Percentiles rank a stretch among this genome's conserved stretches.
These are phyloP conservation scores for Egretta garzetta DNA, from an alignment of 2,113 vertebrate species.

Conservation along the genomic window DNA sequence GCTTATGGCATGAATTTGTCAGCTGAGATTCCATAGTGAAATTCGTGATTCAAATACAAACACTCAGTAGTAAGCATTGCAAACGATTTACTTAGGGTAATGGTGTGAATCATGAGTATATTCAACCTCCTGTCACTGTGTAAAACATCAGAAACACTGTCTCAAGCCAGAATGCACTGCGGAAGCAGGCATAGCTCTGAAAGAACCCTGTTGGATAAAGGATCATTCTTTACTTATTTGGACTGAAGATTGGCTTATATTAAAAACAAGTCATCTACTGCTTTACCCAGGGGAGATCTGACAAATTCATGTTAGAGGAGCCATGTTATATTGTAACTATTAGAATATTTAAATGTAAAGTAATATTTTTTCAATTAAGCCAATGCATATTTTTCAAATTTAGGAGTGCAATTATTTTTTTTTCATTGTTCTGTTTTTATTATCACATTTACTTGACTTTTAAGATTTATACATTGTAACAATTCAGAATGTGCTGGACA, in stretches of 20 bases:
- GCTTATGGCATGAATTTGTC: neutral
- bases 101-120: neutral
- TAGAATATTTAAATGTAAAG: neutral
- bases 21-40: neutral
- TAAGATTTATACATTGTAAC: neutral
- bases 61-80: neutral
- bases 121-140: neutral
- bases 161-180: neutral
- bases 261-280: neutral
- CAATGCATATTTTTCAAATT: neutral
- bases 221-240: neutral
- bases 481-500: neutral
- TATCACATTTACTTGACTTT: neutral
- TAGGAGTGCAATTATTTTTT: neutral
- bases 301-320: neutral
- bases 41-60: slow-evolving; percentile 4
- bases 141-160: neutral
- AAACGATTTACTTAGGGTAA: neutral
- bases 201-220: neutral
- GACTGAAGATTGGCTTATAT: neutral
- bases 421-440: neutral
- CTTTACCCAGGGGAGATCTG: neutral
- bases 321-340: neutral
- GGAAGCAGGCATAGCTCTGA: neutral
- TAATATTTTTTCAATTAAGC: neutral